Conservation (phyloP, 2,113 vertebrate genomes). For the Mesembrinibis cayennensis region DNA sequence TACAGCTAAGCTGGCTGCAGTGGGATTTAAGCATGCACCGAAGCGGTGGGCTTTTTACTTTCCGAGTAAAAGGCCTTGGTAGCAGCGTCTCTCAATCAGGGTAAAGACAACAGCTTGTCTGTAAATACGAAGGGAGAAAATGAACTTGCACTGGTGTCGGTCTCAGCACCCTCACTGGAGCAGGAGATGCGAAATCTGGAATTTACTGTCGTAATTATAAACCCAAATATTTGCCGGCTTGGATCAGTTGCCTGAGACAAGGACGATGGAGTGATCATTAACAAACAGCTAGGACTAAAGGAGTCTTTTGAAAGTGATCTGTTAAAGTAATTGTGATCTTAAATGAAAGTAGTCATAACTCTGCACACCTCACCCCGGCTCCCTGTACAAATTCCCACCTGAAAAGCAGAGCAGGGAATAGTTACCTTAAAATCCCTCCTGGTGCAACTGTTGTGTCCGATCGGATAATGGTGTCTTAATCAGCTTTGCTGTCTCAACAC, state of each 20-base stretch:
- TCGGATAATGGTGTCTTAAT: fast-evolving
- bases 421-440: background rate
- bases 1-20: background rate
- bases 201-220: background rate
- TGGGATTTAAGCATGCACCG: background rate
- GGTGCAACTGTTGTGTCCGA: background rate
- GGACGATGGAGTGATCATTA: background rate
- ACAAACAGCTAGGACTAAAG: background rate
- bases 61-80: fast-evolving
- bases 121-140: background rate
- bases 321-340: background rate
- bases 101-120: background rate
- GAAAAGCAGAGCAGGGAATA: background rate
- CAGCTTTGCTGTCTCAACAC: background rate
- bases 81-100: background rate
- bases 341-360: fast-evolving
- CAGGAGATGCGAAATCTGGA: background rate
- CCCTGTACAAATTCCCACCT: fast-evolving
- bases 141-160: background rate
- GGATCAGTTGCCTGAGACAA: background rate
- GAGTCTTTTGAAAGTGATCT: background rate
- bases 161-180: background rate
- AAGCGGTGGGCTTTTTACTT: fast-evolving
- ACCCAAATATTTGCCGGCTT: background rate
- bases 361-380: fast-evolving